Evolutionary conservation across 2,113 vertebrate species (phyloP).

Genomic region (Elachura formosa): DNA sequence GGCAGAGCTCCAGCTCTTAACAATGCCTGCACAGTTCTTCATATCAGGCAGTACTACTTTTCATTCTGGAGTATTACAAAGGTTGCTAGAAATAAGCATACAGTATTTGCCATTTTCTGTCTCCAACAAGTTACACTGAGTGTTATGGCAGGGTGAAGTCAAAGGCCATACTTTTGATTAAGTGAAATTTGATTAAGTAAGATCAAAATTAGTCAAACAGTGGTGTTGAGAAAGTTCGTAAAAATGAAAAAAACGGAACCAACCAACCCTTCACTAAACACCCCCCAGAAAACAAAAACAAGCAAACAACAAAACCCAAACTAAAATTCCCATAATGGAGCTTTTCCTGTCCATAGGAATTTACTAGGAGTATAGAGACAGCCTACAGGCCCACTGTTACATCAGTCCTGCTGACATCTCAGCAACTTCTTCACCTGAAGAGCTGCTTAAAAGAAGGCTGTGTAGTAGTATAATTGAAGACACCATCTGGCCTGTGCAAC

Average conservation of each 20-base stretch:
- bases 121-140: rapidly evolving
- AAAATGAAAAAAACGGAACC: not conserved
- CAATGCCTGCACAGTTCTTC: not conserved
- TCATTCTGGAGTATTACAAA: not conserved
- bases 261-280: not conserved
- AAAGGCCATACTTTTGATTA: not conserved
- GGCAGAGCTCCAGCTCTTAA: not conserved
- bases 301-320: not conserved
- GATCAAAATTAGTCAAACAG: not conserved
- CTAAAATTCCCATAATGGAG: not conserved
- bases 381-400: not conserved
- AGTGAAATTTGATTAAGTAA: rapidly evolving
- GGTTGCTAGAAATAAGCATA: not conserved
- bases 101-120: not conserved
- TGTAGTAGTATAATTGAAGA: not conserved
- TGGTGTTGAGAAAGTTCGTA: not conserved
- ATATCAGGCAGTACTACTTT: not conserved
- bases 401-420: not conserved
- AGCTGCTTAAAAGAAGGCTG: not conserved
- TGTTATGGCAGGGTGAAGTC: not conserved
- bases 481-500: not conserved
- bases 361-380: not conserved
- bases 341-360: not conserved
- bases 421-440: not conserved
- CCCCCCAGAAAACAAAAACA: no score